phyloP scores from a whole-genome alignment of 2,113 vertebrate genomes.

The Telmatochromis sp. region DNA sequence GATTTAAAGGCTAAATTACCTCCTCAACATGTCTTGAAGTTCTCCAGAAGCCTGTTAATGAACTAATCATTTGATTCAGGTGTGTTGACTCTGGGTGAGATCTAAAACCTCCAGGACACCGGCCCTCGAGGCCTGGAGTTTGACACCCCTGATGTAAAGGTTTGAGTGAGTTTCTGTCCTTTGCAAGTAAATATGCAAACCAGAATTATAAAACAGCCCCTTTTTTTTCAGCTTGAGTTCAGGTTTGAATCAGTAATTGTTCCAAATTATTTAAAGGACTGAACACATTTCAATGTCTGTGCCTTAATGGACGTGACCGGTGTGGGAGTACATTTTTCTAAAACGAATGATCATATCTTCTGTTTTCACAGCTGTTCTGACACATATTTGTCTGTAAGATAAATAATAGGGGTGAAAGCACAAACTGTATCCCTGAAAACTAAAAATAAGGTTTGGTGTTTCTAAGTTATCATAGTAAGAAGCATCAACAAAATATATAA shows the following conservation, averaged over 20 bases:
- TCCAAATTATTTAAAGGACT: not conserved
- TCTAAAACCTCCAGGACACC: no score
- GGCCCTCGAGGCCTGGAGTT: no score
- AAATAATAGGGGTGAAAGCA: not conserved
- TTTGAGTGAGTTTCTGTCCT: not conserved
- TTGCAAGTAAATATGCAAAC: not conserved
- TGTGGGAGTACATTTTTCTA: not conserved
- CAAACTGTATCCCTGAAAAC: not conserved
- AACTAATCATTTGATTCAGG: no score
- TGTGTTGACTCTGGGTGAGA: no score
- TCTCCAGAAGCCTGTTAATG: no score
- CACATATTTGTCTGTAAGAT: not conserved
- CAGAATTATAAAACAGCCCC: not conserved
- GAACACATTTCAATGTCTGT: not conserved
- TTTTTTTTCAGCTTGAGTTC: not conserved
- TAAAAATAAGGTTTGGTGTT: not conserved
- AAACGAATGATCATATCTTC: not conserved
- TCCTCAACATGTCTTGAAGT: no score
- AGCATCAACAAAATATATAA: not conserved
- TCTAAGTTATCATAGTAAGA: not conserved
- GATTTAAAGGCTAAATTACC: no score
- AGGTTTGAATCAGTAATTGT: not conserved
- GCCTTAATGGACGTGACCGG: rapidly evolving
- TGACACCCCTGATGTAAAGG: not conserved
- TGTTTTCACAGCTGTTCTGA: not conserved